phyloP scores from a whole-genome alignment of 2,113 vertebrate genomes.

The Sus scrofa region DNA sequence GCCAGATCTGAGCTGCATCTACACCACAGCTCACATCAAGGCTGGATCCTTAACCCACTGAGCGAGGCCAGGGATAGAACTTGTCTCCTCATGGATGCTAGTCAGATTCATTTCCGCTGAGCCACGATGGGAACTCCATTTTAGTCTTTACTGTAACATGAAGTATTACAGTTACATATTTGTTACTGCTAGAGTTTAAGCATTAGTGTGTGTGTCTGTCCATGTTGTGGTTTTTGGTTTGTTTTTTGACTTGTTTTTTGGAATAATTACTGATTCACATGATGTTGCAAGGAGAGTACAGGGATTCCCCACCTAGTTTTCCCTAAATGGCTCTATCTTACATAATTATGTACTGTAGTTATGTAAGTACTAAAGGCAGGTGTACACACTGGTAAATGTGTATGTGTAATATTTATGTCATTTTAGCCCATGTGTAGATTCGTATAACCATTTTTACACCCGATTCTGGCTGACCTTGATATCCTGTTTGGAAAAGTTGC shows the following conservation, averaged over 20 bases:
- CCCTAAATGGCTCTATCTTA: not conserved
- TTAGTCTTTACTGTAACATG: not conserved
- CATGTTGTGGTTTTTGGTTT: not conserved
- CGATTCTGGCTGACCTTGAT: constrained; percentile 23
- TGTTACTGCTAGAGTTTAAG: not conserved
- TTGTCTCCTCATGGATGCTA: no score
- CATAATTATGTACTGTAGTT: not conserved
- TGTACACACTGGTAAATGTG: not conserved
- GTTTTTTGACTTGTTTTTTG: constrained; percentile 9
- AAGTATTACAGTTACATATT: not conserved
- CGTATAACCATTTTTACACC: not conserved
- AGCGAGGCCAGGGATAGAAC: no score
- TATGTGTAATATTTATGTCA: not conserved
- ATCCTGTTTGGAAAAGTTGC: not conserved
- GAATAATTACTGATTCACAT: constrained; percentile 6
- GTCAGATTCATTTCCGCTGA: no score
- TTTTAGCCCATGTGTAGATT: not conserved
- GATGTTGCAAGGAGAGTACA: not conserved
- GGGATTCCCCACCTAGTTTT: not conserved
- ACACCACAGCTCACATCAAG: no score
- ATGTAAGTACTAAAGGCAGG: not conserved
- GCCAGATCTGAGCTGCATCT: no score
- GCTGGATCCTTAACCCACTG: no score
- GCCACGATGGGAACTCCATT: not conserved
- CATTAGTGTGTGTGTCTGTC: not conserved